These are phyloP conservation scores for Eupithecia abbreviata DNA, from an alignment of 2,888 invertebrate genomes.

Conservation along the genomic window DNA sequence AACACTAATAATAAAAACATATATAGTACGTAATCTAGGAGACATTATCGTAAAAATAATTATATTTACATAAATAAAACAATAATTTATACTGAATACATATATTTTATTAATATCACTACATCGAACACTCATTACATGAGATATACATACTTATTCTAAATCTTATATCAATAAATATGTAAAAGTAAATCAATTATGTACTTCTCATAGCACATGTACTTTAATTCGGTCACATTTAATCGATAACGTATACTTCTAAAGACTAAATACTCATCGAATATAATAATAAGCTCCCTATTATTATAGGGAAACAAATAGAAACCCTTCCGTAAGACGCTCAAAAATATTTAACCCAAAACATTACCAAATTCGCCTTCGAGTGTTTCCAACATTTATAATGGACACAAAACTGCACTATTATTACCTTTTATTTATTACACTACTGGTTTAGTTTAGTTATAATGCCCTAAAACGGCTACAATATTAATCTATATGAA, in stretches of 20 bases:
- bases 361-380: neutral
- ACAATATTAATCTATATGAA: too few relatives aligned
- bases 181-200: conserved; percentile 11
- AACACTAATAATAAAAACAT: neutral
- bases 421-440: neutral
- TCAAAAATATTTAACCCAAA: neutral
- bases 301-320: neutral
- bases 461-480: neutral
- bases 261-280: neutral
- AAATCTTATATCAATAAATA: conserved; percentile 19
- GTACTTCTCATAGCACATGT: conserved; percentile 2
- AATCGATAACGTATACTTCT: neutral
- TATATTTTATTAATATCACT: conserved; percentile 53
- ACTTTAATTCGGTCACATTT: neutral
- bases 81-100: conserved; percentile 41
- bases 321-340: neutral
- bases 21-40: neutral
- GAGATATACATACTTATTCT: conserved; percentile 31
- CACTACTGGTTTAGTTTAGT: neutral
- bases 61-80: conserved; percentile 40
- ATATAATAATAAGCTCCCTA: neutral
- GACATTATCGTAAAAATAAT: neutral
- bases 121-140: conserved; percentile 39
- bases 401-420: neutral
- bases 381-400: neutral